Base-by-base conservation (phyloP, 2,888 invertebrate genomes). In the Himalopsyche anomala region DNA sequence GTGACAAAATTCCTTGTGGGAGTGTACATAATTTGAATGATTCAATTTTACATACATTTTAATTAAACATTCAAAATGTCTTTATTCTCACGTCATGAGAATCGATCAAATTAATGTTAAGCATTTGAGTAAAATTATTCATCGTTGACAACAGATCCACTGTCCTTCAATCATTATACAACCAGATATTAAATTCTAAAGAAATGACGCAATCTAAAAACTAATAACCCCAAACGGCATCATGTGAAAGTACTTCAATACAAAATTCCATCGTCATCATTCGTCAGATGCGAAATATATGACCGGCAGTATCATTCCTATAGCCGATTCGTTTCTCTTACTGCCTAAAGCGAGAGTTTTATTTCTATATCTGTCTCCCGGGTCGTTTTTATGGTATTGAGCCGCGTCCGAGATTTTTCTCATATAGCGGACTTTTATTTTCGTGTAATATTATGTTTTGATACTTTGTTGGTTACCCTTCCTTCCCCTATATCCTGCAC, bases 281-380 rank as follows among this genome's bases (percentile, higher is more conserved):
- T 62, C 62, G 62, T 62, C 62, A 62, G 62, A 62, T 62, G 19
- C 6, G 62, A 62, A 62, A 62, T 62, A 62, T 62, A 62, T 62
- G 62, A 28, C 62, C 19, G 62, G 62, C 62, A 62, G 62, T 62
- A 62, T 62, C 62, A 19, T 19, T 62, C 19, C 62, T 62, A 62
- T 19, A 4, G 62, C 62, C 62, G 62, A 62, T 62, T 62, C 62
- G 62, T 62, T 62, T 62, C 62, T 28, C 62, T 62, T 62, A 62
- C 62, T 62, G 62, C 62, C 62, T 62, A 62, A 62, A 62, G 62
- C 62, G 62, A 62, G 62, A 62, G 62, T 62, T 62, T 62, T 62
- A 62, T 62, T 62, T 62, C 62, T 62, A 62, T 62, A 62, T 62
- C 62, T 28, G 62, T 62, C 62, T 62, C 62, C 8, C 62, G 62